A percentile compares a stretch with the other conserved stretches of the same genome.
Evolutionary conservation across 2,113 vertebrate species (phyloP).

Genomic region (Micromys minutus): DNA sequence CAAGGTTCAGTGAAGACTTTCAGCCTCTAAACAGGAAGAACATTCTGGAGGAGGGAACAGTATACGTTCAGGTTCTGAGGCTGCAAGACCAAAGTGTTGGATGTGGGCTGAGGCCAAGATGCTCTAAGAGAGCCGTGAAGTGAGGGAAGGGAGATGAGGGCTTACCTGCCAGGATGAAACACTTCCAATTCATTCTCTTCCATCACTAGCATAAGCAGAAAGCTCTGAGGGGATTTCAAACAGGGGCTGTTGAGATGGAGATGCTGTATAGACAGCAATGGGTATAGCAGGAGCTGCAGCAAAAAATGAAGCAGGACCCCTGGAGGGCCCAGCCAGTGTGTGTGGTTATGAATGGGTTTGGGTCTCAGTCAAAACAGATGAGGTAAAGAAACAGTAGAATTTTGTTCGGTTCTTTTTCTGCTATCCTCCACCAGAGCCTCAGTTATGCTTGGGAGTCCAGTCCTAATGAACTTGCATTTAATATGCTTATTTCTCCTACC

Average conservation of each 20-base stretch:
- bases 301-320: neutral
- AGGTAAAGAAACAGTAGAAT: neutral
- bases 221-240: neutral
- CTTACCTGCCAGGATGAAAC: neutral
- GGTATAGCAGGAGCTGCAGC: neutral
- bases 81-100: too few species aligned
- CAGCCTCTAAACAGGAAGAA: neutral
- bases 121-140: neutral
- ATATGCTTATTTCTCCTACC: neutral
- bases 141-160: too few species aligned
- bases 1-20: neutral
- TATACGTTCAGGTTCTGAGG: neutral
- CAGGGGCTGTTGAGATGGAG: neutral
- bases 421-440: neutral
- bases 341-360: neutral
- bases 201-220: neutral
- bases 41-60: neutral
- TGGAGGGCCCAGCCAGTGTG: neutral
- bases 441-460: neutral
- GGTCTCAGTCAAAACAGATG: neutral
- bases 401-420: neutral
- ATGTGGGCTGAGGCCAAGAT: too few species aligned
- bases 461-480: neutral
- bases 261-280: neutral
- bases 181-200: neutral